Evolutionary conservation across 2,888 invertebrate genomes (phyloP), one percentile per base, ranked within the genome.

Genomic region (Luperina testacea): DNA sequence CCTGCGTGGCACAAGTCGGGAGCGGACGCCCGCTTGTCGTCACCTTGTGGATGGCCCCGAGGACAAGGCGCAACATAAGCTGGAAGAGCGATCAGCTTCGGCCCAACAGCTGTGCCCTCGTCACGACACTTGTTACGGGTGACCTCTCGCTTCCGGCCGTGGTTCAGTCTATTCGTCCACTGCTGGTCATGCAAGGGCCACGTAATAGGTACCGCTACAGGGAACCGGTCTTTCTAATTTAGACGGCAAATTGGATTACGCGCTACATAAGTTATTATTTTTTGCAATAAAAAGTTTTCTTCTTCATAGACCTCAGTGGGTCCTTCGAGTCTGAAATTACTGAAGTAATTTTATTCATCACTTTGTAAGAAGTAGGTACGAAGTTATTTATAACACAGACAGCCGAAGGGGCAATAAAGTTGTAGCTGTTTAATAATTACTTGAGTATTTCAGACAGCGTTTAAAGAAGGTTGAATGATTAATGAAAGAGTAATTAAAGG

Each of bases 401-500:
- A 80, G 71, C 73, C 38, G 38, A 68, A 20, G 20, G 8, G 45
- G 78, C n/a, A 9, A 7, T 61, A 48, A 53, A 83, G 53, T 61
- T 73, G 27, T 42, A 42, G 67, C 38, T 71, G 51, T n/a, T 63
- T 51, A 27, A 42, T 76, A 76, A 74, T 64, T 51, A 67, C 38
- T 63, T 24, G 20, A 73, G 57, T 9, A 78, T 78, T 83, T 79
- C n/a, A 53, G 38, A 20, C n/a, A 2, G 6, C 45, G 32, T 42
- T 63, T 61, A 70, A 70, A 63, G 38, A 63, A 65, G 63, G 45
- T 71, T 48, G 53, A 38, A 78, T 82, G 32, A 86, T 75, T 86
- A 68, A 71, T 78, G 59, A 77, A 69, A 82, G 38, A 72, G 64
- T 74, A 76, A 86, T 86, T 84, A 83, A 74, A 72, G 32, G n/a